A percentile compares a stretch with the other conserved stretches of the same genome.
phyloP scores from a whole-genome alignment of 2,888 invertebrate species.

The Yponomeuta sedellus region DNA sequence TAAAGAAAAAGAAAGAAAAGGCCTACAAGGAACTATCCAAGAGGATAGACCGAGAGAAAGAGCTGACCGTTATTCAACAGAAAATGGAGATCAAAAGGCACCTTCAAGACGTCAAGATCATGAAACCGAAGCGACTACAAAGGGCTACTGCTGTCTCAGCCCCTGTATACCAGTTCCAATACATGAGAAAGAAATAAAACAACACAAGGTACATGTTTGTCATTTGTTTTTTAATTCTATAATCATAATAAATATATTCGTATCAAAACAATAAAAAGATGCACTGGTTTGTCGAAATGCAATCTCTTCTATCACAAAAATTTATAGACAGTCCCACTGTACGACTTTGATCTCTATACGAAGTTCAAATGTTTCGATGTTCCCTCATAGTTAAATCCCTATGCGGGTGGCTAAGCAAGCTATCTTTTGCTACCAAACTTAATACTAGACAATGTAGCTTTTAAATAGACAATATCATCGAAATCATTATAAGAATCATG shows the following conservation, averaged over 20 bases:
- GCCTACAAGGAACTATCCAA: conserved; percentile 85
- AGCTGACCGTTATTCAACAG: conserved; percentile 84
- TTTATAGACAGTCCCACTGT: conserved; percentile 5
- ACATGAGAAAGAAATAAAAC: conserved; percentile 85
- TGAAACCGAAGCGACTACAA: conserved; percentile 80
- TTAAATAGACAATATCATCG: no score
- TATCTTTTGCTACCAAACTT: no score
- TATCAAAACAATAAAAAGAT: conserved; percentile 16
- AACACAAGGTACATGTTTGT: conserved; percentile 19
- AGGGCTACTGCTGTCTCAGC: conserved; percentile 80
- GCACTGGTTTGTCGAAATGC: conserved; percentile 11
- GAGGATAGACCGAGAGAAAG: conserved; percentile 85
- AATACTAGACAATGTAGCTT: no score
- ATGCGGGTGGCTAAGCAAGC: no score
- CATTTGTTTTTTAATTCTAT: conserved; percentile 17
- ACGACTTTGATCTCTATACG: neutral
- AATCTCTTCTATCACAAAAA: conserved; percentile 14
- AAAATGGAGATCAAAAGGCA: conserved; percentile 85
- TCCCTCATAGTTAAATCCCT: no score
- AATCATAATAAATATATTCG: conserved; percentile 22
- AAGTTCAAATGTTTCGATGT: no score
- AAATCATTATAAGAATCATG: no score
- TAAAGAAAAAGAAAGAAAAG: conserved; percentile 78
- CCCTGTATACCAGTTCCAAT: conserved; percentile 88
- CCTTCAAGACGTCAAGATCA: conserved; percentile 78